These are phyloP conservation scores for Cochlearius cochlearius DNA, from an alignment of 2,113 vertebrate genomes.

Conservation along the genomic window DNA sequence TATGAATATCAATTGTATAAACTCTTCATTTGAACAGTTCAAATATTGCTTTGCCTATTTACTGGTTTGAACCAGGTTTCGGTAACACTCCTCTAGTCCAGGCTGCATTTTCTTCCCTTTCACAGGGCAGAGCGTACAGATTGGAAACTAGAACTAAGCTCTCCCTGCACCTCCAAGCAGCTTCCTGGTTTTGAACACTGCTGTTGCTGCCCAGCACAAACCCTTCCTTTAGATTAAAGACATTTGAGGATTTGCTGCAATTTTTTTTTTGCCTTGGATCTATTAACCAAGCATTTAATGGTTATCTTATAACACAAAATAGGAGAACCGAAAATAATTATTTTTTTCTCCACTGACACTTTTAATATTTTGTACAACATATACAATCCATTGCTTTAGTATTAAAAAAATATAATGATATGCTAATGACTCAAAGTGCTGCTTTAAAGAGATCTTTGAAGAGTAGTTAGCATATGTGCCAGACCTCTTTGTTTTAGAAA, in stretches of 20 bases:
- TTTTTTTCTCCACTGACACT: neutral
- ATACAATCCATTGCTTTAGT: neutral
- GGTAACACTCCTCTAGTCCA: neutral
- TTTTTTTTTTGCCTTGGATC: neutral
- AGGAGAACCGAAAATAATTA: neutral
- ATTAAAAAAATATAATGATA: neutral
- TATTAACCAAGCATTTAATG: neutral
- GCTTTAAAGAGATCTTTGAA: neutral
- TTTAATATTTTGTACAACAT: neutral
- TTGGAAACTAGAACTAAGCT: neutral
- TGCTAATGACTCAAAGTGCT: neutral
- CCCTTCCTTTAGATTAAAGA: neutral
- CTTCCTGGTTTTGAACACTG: rapidly evolving
- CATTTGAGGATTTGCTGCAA: neutral
- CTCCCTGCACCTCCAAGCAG: neutral
- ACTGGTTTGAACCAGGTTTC: neutral
- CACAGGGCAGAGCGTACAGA: neutral
- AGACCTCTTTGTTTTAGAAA: neutral
- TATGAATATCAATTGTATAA: neutral
- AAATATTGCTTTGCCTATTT: neutral
- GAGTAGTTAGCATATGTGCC: neutral
- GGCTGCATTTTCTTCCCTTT: neutral
- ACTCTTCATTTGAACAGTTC: neutral
- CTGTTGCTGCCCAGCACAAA: too few relatives aligned
- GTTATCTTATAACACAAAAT: neutral